phyloP scores from a whole-genome alignment of 2,113 vertebrate species.

The Hippoglossus stenolepis region DNA sequence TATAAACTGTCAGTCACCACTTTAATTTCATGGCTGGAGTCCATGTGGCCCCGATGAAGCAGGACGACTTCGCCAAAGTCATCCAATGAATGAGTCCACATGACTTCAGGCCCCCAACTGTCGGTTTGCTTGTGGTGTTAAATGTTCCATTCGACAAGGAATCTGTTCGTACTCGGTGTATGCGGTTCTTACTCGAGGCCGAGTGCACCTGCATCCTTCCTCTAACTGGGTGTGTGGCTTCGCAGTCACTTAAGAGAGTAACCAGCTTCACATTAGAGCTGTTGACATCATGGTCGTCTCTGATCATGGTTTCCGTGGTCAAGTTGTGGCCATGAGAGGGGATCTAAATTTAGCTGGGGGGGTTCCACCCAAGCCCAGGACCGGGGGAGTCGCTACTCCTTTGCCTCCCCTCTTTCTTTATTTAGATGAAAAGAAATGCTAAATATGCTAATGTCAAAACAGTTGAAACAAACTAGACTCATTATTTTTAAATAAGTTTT shows the following conservation, averaged over 20 bases:
- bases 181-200: too few relatives aligned
- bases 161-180: neutral
- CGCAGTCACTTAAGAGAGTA: neutral
- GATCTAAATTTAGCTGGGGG: slow-evolving; percentile 46
- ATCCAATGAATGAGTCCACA: neutral
- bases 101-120: neutral
- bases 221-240: slow-evolving; percentile 3
- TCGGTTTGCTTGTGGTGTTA: neutral
- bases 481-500: neutral
- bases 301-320: slow-evolving; percentile 28
- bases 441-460: slow-evolving; percentile 18
- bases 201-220: slow-evolving; percentile 6
- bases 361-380: slow-evolving; percentile 58
- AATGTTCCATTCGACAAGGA: neutral
- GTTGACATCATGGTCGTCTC: slow-evolving; percentile 23
- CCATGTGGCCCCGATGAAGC: too few relatives aligned
- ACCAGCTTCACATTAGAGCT: neutral
- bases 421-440: slow-evolving; percentile 13
- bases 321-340: slow-evolving; percentile 3
- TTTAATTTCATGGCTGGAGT: too few relatives aligned
- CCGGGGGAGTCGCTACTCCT: slow-evolving; percentile 12
- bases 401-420: neutral
- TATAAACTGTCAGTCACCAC: too few relatives aligned
- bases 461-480: slow-evolving; percentile 2
- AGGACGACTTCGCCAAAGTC: neutral